A percentile compares a stretch with the other conserved stretches of the same genome.
Evolutionary conservation across 2,797 vertebrate genomes (phyloP).

Genomic region (Lagocephalus sceleratus): DNA sequence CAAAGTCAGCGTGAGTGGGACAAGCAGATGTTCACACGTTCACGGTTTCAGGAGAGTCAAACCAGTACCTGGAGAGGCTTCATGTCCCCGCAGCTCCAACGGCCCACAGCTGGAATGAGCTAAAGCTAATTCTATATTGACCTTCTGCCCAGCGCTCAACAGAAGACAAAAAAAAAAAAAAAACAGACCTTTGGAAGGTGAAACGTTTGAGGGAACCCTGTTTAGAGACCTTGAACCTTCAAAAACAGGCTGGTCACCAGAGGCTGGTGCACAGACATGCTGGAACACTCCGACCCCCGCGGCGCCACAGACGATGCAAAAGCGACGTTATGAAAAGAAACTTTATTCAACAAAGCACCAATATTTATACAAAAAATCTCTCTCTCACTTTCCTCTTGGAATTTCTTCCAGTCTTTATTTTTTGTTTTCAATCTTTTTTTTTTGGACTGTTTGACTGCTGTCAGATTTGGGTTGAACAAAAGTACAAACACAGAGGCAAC

Average conservation of each 20-base stretch:
- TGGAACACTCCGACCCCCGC: too few species aligned
- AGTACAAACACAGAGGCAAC: constrained; percentile 50
- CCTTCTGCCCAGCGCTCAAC: too few species aligned
- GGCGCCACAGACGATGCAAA: not conserved
- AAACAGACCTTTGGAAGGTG: constrained; percentile 34
- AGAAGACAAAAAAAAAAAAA: not conserved
- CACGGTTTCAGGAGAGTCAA: not conserved
- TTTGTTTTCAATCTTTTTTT: constrained; percentile 9
- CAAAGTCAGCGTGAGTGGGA: not conserved
- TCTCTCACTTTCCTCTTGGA: constrained; percentile 36
- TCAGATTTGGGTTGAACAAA: constrained; percentile 37
- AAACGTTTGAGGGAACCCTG: constrained; percentile 18
- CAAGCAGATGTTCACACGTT: not conserved
- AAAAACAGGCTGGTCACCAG: not conserved
- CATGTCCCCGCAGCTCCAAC: constrained; percentile 15
- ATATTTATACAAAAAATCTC: constrained; percentile 53
- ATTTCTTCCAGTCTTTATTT: constrained; percentile 5
- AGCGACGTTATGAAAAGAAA: constrained; percentile 49
- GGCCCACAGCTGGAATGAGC: too few species aligned
- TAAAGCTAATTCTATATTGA: too few species aligned
- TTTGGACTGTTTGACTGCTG: constrained; percentile 16
- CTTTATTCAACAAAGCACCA: constrained; percentile 70
- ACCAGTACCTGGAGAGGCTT: constrained; percentile 27
- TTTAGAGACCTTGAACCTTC: constrained; percentile 20
- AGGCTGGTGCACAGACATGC: too few species aligned